These are phyloP conservation scores for Macropis europaea DNA, from an alignment of 2,888 invertebrate species.

Conservation along the genomic window DNA sequence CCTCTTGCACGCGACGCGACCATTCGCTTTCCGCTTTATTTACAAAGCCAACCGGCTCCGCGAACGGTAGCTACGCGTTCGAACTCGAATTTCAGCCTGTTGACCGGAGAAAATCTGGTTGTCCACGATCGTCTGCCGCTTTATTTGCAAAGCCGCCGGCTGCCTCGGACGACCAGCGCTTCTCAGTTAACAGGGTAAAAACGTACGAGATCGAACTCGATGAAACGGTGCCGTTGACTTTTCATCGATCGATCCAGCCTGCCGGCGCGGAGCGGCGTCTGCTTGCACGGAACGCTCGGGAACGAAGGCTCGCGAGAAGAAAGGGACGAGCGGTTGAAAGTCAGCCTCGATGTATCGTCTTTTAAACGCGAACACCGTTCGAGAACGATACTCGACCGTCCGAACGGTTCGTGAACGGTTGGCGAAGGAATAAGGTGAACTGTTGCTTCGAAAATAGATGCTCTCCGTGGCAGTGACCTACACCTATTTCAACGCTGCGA, in stretches of 20 bases:
- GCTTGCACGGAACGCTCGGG: neutral
- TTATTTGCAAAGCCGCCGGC: no score
- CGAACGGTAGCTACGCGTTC: no score
- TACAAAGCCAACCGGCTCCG: no score
- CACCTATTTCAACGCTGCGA: neutral
- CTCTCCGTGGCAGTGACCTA: neutral
- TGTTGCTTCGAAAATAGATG: conserved; percentile 21
- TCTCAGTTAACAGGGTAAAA: no score
- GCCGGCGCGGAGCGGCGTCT: no score
- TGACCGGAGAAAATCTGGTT: no score
- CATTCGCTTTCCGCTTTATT: no score
- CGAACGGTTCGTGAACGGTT: neutral
- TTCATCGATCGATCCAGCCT: conserved; percentile 14
- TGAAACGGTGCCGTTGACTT: conserved; percentile 16
- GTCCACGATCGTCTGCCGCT: no score
- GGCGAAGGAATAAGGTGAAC: neutral
- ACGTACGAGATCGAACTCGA: no score
- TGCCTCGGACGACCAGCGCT: no score
- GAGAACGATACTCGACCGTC: conserved; percentile 6
- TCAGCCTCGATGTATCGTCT: neutral
- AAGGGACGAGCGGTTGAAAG: neutral
- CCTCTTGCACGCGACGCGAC: no score
- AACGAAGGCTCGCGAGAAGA: neutral
- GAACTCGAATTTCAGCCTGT: no score
- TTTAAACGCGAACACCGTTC: conserved; percentile 15